A percentile compares a stretch with the other conserved stretches of the same genome.
Evolutionary conservation across 2,888 invertebrate species (phyloP).

Genomic region (Lasioglossum vierecki): DNA sequence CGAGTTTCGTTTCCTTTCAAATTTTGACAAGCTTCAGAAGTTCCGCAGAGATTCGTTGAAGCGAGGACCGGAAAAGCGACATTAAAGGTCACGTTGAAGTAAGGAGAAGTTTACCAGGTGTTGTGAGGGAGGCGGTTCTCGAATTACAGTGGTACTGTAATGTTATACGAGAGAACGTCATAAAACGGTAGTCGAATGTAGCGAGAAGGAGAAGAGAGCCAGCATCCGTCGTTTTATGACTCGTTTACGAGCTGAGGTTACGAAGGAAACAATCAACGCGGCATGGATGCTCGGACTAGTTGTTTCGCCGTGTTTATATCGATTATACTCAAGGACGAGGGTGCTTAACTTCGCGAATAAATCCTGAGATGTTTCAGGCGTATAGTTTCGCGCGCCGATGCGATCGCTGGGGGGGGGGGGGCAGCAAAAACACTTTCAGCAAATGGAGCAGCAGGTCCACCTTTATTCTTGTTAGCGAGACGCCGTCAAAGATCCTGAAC

Average conservation of each 20-base stretch:
- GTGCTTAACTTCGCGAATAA: slow-evolving; percentile 34
- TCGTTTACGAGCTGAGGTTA: slow-evolving; percentile 53
- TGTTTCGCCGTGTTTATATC: slow-evolving; percentile 18
- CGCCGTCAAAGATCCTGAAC: slow-evolving; percentile 26
- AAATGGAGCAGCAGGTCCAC: slow-evolving; percentile 35
- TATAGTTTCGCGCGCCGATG: neutral
- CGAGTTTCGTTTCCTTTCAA: neutral
- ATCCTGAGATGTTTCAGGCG: slow-evolving; percentile 11
- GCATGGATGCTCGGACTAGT: neutral
- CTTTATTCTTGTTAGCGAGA: slow-evolving; percentile 42
- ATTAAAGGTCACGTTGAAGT: neutral
- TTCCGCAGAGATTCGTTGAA: neutral
- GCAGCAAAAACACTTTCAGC: slow-evolving; percentile 13
- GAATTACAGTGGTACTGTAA: neutral
- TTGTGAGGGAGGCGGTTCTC: neutral
- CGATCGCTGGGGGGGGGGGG: neutral
- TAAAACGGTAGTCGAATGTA: neutral
- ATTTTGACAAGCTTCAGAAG: neutral
- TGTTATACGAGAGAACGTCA: neutral
- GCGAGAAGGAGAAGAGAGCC: neutral
- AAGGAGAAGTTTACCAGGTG: neutral
- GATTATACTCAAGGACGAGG: slow-evolving; percentile 26
- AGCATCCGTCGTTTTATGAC: slow-evolving; percentile 29
- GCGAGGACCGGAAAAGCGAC: too few species aligned
- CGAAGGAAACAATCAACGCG: slow-evolving; percentile 56